Base-by-base conservation (phyloP, 2,888 invertebrate genomes). In the Amphiduros pacificus region DNA sequence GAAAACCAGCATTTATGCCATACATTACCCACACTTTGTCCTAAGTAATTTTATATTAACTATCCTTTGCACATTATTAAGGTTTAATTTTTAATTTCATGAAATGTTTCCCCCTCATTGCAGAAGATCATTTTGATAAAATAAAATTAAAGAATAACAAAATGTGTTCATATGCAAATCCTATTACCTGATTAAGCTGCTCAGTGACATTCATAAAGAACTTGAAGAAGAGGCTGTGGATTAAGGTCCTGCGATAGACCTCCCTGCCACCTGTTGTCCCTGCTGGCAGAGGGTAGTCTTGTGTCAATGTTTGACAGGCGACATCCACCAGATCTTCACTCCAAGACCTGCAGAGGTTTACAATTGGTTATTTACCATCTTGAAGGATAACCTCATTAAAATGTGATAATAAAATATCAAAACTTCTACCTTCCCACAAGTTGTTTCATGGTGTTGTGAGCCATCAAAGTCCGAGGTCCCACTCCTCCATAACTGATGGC, bases 401-500 rank as follows among this genome's bases (percentile, higher is more conserved):
- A 4, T 41, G 4, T 20, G n/a, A n/a, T n/a, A n/a, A n/a, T n/a
- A n/a, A n/a, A n/a, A n/a, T n/a, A n/a, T n/a, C n/a, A n/a, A n/a
- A n/a, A n/a, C n/a, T n/a, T n/a, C n/a, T 67, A 82, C 80, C 73
- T 73, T 60, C 83, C 83, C 22, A 68, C 62, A 58, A 91, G 82
- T 31, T 82, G 74, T 57, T 86, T 77, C 62, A 88, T 87, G 0
- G 93, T 89, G 74, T 87, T 87, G 27, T 84, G 83, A 0, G 92
- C 91, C 76, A 89, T 83, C 53, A 91, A 87, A 0, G 93, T 93
- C 1, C 88, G 91, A 4, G 92, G 90, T 0, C 92, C 94, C 93
- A 96, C 93, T 32, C 96, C 96, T 60, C 96, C 96, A 77, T 89
- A 96, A n/a, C 91, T 90, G 66, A 94, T 82, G 60, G 85, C 84